phyloP scores from a whole-genome alignment of 2,113 vertebrate genomes.

The Bubo scandiacus region DNA sequence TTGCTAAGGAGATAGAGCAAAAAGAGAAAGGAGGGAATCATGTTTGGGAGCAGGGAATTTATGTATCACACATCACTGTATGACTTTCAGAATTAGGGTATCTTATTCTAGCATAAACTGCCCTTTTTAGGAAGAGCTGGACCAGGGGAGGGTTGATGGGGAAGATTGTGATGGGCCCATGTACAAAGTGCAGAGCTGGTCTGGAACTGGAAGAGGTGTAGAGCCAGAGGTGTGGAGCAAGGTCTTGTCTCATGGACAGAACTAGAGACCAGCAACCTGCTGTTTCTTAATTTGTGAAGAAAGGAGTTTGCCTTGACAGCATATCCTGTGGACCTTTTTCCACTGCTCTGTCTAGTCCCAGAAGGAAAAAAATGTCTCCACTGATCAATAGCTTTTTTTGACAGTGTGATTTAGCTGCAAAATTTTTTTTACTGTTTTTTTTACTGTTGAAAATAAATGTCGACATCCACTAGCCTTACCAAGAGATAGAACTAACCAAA shows the following conservation, averaged over 20 bases:
- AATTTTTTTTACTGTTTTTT: not conserved
- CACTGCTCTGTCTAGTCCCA: not conserved
- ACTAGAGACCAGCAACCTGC: not conserved
- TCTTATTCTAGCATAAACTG: not conserved
- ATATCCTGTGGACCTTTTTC: not conserved
- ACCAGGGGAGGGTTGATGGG: not conserved
- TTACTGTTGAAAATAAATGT: not conserved
- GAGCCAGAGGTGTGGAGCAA: not conserved
- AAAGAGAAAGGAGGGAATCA: not conserved
- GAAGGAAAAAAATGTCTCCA: not conserved
- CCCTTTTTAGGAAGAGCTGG: not conserved
- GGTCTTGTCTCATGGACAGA: not conserved
- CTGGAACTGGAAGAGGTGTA: not conserved
- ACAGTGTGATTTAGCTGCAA: not conserved
- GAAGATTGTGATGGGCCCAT: not conserved
- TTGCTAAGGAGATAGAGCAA: conserved; percentile 38
- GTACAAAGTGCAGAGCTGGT: not conserved
- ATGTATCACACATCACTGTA: not conserved
- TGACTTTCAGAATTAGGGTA: not conserved
- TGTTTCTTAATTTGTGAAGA: not conserved
- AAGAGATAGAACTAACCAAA: not conserved
- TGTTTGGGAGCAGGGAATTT: not conserved
- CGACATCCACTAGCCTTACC: not conserved
- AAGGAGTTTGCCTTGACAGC: not conserved
- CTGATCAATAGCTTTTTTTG: not conserved